Percentiles rank a stretch among this genome's conserved stretches.
Conservation (phyloP, 2,113 vertebrate genomes). For the Peromyscus leucopus region DNA sequence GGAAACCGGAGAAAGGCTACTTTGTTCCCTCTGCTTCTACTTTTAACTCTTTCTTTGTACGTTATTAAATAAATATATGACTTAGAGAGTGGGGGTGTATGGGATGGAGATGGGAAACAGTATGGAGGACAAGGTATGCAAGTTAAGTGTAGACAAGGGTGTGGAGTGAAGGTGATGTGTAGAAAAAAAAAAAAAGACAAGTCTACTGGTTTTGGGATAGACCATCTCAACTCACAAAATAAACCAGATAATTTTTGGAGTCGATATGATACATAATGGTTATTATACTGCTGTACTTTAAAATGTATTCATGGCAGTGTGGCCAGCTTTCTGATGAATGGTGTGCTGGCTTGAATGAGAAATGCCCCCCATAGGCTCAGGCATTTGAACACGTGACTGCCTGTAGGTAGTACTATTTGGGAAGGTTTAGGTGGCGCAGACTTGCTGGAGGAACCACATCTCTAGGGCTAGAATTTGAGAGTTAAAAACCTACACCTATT, state of each 20-base stretch:
- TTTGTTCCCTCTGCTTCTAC: background rate
- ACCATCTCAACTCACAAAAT: background rate
- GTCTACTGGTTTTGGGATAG: background rate
- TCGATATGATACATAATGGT: background rate
- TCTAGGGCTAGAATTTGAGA: background rate
- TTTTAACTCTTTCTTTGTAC: constrained; percentile 3
- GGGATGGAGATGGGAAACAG: background rate
- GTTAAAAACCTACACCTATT: background rate
- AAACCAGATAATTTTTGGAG: background rate
- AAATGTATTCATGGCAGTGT: background rate
- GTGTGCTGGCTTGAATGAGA: background rate
- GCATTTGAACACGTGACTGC: background rate
- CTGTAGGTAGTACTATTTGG: background rate
- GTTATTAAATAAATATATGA: background rate
- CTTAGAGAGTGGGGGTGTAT: background rate
- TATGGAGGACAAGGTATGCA: background rate
- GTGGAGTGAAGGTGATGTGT: background rate
- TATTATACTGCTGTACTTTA: background rate
- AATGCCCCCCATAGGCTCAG: background rate
- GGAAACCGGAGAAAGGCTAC: background rate
- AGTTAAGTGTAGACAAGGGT: background rate
- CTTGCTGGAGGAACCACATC: background rate
- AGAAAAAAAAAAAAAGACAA: background rate
- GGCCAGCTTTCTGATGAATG: background rate
- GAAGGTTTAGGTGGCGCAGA: background rate